Evolutionary conservation across 2,888 invertebrate species (phyloP), one percentile per base, ranked within the genome.

Genomic region (Drosophila borealis): DNA sequence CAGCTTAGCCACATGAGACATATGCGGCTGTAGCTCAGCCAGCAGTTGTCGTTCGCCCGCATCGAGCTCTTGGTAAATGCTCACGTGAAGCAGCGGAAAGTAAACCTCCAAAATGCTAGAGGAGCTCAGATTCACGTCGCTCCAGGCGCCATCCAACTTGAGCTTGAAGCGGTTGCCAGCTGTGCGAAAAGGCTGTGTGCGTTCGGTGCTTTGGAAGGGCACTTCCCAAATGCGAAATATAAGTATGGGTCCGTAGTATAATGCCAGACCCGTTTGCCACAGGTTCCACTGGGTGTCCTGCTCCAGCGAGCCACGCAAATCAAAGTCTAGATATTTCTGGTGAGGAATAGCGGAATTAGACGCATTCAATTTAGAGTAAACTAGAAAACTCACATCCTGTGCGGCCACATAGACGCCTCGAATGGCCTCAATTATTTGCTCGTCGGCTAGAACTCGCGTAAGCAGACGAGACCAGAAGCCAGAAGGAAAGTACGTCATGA

Each of bases 401-500:
- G 96, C 96, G 10, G 96, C 93, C 14, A 80, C 61, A 87, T 97
- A 96, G 77, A 96, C 95, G 0, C 94, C 94, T 76, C 96, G 93
- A 0, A 97, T 95, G 11, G 96, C 96, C 71, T 96, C 96, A 0
- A 96, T 95, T 17, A 98, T 95, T 36, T 96, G 94, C 77, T 96
- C 96, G 90, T 99, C 99, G 0, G 98, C 98, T 62, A 99, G 93
- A 69, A 98, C 95, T n/a, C 99, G 93, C 0, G 98, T 97, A 71
- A 98, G 96, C 21, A 99, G 94, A 1, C 99, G 94, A 0, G 99
- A 97, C 99, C 99, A 99, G 93, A 99, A 99, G 1, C 99, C 99
- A 74, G 97, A 96, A 1, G 99, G 99, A 91, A 99, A 98, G 93
- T 99, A 99, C 0, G 98, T 98, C 95, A 99, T 96, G 10, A 99